phyloP scores from a whole-genome alignment of 2,888 invertebrate species.

The Pseudococcus viburni region DNA sequence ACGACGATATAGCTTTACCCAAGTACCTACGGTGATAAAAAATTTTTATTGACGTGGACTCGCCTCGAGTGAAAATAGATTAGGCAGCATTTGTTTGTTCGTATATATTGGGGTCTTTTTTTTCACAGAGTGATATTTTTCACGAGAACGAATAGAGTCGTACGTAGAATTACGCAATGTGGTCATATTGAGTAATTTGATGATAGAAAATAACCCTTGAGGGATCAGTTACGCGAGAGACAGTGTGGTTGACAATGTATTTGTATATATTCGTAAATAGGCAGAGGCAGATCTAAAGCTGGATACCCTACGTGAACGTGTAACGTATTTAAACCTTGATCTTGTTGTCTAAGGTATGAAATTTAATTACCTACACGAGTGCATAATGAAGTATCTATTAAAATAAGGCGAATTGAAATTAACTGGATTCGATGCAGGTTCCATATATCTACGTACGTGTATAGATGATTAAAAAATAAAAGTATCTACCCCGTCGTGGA shows the following conservation, averaged over 20 bases:
- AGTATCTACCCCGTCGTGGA: neutral
- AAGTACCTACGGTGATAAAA: slow-evolving; percentile 1
- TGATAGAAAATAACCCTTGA: slow-evolving; percentile 13
- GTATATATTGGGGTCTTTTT: neutral
- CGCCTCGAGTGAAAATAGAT: slow-evolving; percentile 29
- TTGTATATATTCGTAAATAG: too few species aligned
- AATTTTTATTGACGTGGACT: slow-evolving; percentile 6
- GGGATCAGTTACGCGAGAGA: neutral
- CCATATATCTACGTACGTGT: neutral
- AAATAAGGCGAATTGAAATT: neutral
- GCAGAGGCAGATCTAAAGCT: neutral
- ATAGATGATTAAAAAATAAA: too few species aligned
- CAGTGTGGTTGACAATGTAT: slow-evolving; percentile 9
- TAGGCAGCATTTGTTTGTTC: neutral
- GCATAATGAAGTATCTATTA: neutral
- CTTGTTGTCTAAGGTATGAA: slow-evolving; percentile 4
- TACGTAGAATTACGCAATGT: neutral
- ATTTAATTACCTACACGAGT: neutral
- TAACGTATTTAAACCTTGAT: slow-evolving; percentile 35
- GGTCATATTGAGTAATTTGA: slow-evolving; percentile 22
- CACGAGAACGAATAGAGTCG: neutral
- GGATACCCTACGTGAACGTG: neutral
- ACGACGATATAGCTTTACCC: neutral
- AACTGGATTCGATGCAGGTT: neutral
- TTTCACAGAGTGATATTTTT: neutral